Percentiles rank a stretch among this genome's conserved stretches.
phyloP scores from a whole-genome alignment of 2,888 invertebrate species.

The Scaptomyza parva region DNA sequence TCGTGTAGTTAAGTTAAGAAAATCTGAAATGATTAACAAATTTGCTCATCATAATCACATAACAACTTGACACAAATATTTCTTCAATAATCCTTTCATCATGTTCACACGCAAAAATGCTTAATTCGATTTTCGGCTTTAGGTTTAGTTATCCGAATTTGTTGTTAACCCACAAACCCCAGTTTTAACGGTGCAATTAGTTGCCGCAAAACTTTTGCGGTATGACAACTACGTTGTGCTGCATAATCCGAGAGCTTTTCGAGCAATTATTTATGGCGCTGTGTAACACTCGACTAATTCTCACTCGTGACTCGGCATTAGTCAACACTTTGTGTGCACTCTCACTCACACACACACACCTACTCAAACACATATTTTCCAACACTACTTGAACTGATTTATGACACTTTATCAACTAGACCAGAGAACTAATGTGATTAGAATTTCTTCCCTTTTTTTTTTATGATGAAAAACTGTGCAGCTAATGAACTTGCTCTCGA shows the following conservation, averaged over 20 bases:
- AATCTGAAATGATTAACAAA: too few relatives aligned
- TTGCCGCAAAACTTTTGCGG: conserved; percentile 47
- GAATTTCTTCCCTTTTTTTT: conserved; percentile 23
- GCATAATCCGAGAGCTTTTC: conserved; percentile 63
- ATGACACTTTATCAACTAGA: conserved; percentile 55
- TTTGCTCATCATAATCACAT: too few relatives aligned
- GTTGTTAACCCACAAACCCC: conserved; percentile 48
- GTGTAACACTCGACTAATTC: conserved; percentile 45
- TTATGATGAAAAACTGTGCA: conserved; percentile 45
- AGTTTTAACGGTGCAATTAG: conserved; percentile 63
- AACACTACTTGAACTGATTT: conserved; percentile 64
- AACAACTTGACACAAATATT: too few relatives aligned
- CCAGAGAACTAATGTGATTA: conserved; percentile 51
- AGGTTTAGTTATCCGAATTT: conserved; percentile 7
- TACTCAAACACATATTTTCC: conserved; percentile 48
- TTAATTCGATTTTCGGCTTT: conserved; percentile 32
- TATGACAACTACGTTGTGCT: conserved; percentile 48
- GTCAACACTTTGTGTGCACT: conserved; percentile 50
- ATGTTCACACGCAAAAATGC: conserved; percentile 14
- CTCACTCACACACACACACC: background rate
- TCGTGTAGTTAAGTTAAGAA: too few relatives aligned
- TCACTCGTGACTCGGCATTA: conserved; percentile 52
- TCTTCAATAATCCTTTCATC: background rate
- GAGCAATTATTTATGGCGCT: conserved; percentile 66
- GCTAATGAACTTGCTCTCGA: conserved; percentile 7